Conservation (phyloP, 2,113 vertebrate species). For the Silurus asotus region DNA sequence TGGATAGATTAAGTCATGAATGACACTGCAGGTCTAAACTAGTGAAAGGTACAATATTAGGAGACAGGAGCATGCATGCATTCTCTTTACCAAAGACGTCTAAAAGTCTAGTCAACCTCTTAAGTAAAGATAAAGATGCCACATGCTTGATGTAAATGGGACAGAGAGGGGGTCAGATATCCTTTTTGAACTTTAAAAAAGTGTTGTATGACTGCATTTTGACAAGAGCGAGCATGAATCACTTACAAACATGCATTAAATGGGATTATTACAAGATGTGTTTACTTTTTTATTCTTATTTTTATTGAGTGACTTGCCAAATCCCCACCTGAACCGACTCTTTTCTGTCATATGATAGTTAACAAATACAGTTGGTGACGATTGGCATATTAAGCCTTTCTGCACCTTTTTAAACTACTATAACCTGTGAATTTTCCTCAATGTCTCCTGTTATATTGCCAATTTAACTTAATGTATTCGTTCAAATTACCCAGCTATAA, state of each 20-base stretch:
- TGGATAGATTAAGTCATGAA: background rate
- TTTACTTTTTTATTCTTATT: background rate
- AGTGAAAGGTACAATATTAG: background rate
- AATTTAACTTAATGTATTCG: background rate
- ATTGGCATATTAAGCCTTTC: background rate
- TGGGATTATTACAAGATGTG: background rate
- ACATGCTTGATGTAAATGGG: background rate
- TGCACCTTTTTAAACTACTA: background rate
- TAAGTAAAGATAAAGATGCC: background rate
- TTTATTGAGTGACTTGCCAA: background rate
- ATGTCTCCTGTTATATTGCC: background rate
- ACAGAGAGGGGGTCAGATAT: background rate
- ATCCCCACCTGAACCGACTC: background rate
- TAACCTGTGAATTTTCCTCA: background rate
- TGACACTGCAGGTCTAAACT: background rate
- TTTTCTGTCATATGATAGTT: background rate
- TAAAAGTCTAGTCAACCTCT: background rate
- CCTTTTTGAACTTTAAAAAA: background rate
- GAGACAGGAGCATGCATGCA: background rate
- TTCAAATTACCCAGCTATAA: background rate
- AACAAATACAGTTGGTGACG: background rate
- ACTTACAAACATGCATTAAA: constrained; percentile 2
- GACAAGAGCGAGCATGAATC: background rate
- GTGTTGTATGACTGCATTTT: background rate
- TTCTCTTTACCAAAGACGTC: constrained; percentile 14